Evolutionary conservation across 2,797 vertebrate genomes (phyloP).

Genomic region (Scyliorhinus canicula): DNA sequence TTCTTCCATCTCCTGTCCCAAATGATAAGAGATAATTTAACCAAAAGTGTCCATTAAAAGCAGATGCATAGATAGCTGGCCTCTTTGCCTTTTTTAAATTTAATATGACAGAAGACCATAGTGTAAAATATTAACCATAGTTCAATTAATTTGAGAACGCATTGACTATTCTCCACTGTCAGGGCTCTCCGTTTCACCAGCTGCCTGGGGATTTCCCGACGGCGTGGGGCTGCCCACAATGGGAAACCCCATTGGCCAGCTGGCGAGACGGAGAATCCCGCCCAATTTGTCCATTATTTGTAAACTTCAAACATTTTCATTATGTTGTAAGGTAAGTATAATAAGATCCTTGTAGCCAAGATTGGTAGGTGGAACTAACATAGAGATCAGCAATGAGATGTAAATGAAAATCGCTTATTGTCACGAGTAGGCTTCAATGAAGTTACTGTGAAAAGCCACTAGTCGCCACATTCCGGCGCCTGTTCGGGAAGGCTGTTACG

Average conservation of each 20-base stretch:
- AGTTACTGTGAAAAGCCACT: too few relatives aligned
- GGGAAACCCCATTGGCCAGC: too few relatives aligned
- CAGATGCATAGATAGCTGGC: neutral
- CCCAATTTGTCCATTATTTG: neutral
- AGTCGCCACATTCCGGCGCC: too few relatives aligned
- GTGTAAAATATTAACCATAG: neutral
- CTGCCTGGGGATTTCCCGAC: too few relatives aligned
- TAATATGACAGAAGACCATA: neutral
- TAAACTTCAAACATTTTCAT: neutral
- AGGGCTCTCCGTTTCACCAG: too few relatives aligned
- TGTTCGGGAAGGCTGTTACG: too few relatives aligned
- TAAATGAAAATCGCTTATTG: neutral
- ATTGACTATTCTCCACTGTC: neutral
- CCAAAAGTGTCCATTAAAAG: neutral
- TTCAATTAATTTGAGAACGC: neutral
- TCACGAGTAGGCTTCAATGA: too few relatives aligned
- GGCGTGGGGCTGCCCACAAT: too few relatives aligned
- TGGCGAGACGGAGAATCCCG: too few relatives aligned
- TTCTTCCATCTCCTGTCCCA: constrained; percentile 41
- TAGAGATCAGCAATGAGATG: neutral
- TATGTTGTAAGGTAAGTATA: neutral
- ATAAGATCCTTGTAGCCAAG: neutral
- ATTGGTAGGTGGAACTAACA: neutral
- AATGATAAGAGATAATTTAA: constrained; percentile 7
- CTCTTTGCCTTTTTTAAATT: neutral